Evolutionary conservation across 1,140 invertebrate genomes (phyloP).

Genomic region (Bombus picipes): DNA sequence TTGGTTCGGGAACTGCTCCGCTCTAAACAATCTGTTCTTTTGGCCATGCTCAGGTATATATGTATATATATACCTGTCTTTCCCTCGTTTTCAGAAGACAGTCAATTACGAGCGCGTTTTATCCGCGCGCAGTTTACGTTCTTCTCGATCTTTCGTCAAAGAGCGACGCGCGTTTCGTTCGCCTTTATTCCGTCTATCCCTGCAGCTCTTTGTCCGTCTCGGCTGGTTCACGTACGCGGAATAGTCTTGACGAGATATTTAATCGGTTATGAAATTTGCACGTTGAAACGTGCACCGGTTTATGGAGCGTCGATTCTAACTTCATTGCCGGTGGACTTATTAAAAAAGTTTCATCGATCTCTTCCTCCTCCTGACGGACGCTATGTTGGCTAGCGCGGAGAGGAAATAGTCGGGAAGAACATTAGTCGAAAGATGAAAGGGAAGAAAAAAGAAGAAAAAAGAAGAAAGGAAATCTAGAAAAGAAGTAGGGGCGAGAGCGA

Average conservation of each 20-base stretch:
- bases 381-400: too few relatives aligned
- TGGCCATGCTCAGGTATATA: background rate
- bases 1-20: too few relatives aligned
- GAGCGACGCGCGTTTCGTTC: background rate
- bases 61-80: background rate
- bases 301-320: background rate
- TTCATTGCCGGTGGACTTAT: conserved; percentile 35
- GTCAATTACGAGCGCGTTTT: conserved; percentile 16
- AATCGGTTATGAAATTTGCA: conserved; percentile 55
- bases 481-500: background rate
- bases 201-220: background rate
- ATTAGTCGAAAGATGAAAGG: too few relatives aligned
- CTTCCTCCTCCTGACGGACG: background rate
- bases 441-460: background rate
- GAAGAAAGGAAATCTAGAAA: background rate
- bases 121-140: background rate
- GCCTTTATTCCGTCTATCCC: background rate
- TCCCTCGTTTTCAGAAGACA: conserved; percentile 9
- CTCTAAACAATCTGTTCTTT: background rate
- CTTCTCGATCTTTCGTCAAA: background rate
- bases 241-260: conserved; percentile 24
- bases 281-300: background rate
- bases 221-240: background rate
- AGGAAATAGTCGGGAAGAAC: background rate
- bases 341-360: conserved; percentile 35